These are phyloP conservation scores for Diabrotica balteata DNA, from an alignment of 2,888 invertebrate genomes.

Conservation along the genomic window DNA sequence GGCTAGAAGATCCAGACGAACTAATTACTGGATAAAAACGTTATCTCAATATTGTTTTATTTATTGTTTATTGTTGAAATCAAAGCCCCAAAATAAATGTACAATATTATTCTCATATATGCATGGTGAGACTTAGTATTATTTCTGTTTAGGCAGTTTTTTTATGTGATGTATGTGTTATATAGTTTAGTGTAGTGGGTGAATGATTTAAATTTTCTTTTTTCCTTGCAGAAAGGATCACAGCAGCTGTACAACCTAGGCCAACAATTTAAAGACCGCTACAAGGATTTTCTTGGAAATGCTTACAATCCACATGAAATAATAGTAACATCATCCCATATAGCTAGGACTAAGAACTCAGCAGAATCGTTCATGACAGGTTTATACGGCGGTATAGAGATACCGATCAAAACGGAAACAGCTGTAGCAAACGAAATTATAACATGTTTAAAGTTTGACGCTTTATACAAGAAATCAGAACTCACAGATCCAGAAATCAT, in stretches of 20 bases:
- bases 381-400: slow-evolving; percentile 14
- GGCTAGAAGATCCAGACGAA: too few relatives aligned
- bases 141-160: too few relatives aligned
- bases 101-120: too few relatives aligned
- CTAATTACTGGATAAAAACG: too few relatives aligned
- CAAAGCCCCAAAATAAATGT: too few relatives aligned
- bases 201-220: neutral
- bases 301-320: slow-evolving; percentile 15
- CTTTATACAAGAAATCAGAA: slow-evolving; percentile 12
- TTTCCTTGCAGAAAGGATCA: slow-evolving; percentile 12
- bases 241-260: slow-evolving; percentile 18
- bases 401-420: slow-evolving; percentile 11
- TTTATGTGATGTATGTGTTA: too few relatives aligned
- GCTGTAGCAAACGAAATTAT: slow-evolving; percentile 11
- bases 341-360: slow-evolving; percentile 13
- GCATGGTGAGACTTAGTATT: too few relatives aligned
- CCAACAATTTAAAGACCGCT: slow-evolving; percentile 21
- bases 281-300: slow-evolving; percentile 11
- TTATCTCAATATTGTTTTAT: too few relatives aligned
- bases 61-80: too few relatives aligned
- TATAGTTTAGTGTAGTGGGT: too few relatives aligned
- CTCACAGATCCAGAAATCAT: slow-evolving; percentile 12
- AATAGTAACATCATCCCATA: slow-evolving; percentile 6
- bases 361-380: slow-evolving; percentile 18
- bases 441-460: slow-evolving; percentile 14